Conservation (phyloP, 2,113 vertebrate genomes). For the Montifringilla adamsi region DNA sequence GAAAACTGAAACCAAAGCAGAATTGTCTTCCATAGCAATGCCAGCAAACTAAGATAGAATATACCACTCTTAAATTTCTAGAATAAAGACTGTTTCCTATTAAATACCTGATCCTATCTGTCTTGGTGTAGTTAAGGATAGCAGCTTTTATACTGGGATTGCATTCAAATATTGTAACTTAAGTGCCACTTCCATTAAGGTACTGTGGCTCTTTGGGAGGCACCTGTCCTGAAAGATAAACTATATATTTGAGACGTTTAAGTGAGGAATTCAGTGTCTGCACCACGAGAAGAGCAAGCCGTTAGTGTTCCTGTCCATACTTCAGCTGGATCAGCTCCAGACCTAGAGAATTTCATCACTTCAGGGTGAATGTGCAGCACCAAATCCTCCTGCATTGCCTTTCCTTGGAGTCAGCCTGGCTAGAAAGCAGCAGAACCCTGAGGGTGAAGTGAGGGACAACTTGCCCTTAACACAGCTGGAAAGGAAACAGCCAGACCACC, state of each 20-base stretch:
- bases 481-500: background rate
- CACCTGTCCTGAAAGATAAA: background rate
- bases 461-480: background rate
- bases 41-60: background rate
- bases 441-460: background rate
- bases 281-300: background rate
- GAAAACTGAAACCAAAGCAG: background rate
- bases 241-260: background rate
- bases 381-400: background rate
- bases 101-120: background rate
- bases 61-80: background rate
- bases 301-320: fast-evolving
- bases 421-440: background rate
- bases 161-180: background rate
- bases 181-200: background rate
- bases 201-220: background rate
- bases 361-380: fast-evolving
- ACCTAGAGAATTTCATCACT: background rate
- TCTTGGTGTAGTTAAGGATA: background rate
- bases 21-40: background rate
- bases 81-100: background rate
- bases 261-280: background rate
- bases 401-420: background rate
- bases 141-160: background rate
- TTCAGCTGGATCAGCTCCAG: background rate